A percentile compares a stretch with the other conserved stretches of the same genome.
Evolutionary conservation across 2,888 invertebrate genomes (phyloP).

Genomic region (Lamellibrachia columna): DNA sequence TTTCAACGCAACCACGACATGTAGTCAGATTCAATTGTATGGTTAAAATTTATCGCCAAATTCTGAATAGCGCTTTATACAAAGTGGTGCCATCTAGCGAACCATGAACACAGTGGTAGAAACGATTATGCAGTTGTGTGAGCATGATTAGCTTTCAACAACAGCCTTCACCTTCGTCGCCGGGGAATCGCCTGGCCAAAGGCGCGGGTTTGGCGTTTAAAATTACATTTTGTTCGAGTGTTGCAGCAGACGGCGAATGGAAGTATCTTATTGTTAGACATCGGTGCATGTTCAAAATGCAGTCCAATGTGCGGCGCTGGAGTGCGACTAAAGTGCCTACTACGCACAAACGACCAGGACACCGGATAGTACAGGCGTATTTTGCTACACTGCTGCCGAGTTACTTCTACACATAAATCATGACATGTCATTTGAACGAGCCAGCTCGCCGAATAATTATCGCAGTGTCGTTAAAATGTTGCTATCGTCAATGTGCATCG

Average conservation of each 20-base stretch:
- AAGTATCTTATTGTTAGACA: neutral
- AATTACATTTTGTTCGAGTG: neutral
- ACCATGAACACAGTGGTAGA: neutral
- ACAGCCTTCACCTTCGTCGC: neutral
- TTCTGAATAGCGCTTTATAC: neutral
- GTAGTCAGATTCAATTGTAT: too few species aligned
- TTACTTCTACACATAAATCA: neutral
- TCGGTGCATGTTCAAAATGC: slow-evolving; percentile 16
- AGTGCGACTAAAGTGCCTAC: neutral
- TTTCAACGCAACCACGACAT: neutral
- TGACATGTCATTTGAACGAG: neutral
- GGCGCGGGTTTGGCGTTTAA: neutral
- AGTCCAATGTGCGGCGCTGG: neutral
- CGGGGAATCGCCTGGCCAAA: neutral
- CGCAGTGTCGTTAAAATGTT: neutral
- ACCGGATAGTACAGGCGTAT: neutral
- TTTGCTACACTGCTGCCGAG: neutral
- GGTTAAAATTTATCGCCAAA: too few species aligned
- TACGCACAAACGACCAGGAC: neutral
- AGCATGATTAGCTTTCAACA: neutral
- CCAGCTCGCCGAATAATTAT: neutral
- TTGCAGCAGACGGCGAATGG: neutral
- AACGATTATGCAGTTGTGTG: neutral
- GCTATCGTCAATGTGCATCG: neutral
- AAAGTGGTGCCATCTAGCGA: neutral